Percentiles rank a stretch among this genome's conserved stretches.
These are phyloP conservation scores for Platysteira castanea DNA, from an alignment of 2,113 vertebrate species.

Conservation along the genomic window DNA sequence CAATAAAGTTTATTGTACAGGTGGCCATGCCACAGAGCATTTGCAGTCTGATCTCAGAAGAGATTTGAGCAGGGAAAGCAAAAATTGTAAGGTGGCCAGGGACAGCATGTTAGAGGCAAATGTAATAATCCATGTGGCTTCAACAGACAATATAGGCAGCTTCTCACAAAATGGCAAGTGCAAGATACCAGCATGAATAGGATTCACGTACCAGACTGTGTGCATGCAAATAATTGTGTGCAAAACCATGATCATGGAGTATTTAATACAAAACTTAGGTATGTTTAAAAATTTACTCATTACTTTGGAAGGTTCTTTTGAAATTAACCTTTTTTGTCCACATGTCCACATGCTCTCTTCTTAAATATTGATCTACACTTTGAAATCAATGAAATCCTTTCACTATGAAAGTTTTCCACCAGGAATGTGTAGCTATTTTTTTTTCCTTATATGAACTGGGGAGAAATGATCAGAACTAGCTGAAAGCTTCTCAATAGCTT, in stretches of 20 bases:
- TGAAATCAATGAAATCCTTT: neutral
- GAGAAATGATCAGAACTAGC: neutral
- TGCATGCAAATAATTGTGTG: neutral
- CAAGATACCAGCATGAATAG: neutral
- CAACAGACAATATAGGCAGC: neutral
- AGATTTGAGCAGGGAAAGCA: neutral
- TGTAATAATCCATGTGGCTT: neutral
- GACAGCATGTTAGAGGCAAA: neutral
- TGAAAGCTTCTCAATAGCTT: neutral
- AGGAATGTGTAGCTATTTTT: neutral
- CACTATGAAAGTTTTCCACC: neutral
- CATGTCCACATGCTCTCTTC: neutral
- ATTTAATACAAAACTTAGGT: neutral
- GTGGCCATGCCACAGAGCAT: neutral
- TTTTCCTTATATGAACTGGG: neutral
- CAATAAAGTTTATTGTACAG: neutral
- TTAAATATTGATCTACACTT: neutral
- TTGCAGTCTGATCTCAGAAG: neutral
- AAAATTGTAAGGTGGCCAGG: neutral
- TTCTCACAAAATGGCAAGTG: neutral
- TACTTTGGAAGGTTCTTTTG: neutral
- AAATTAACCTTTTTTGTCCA: neutral
- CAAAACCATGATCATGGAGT: neutral
- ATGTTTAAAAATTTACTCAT: conserved; percentile 1
- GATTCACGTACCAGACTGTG: neutral